Evolutionary conservation across 2,113 vertebrate genomes (phyloP), one percentile per base, ranked within the genome.

Genomic region (Turnix velox): DNA sequence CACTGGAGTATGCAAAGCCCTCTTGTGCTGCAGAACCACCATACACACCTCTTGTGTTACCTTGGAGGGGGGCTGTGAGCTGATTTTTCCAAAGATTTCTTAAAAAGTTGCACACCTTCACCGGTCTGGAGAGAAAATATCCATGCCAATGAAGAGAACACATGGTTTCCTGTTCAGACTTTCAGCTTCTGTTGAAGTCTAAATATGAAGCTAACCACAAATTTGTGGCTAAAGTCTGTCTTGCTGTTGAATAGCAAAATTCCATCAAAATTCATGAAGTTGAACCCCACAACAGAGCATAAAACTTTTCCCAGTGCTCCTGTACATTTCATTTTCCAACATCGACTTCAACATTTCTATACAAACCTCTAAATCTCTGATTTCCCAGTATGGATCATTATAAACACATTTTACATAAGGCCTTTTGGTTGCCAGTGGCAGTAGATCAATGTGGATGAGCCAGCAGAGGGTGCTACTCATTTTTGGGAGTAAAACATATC

Each of bases 401-500:
- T 18, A 7, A 3, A 74, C 12, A 7, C 12, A 72, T 91, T 81
- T 81, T 48, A 23, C 3, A 66, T 30, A 58, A 39, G 7, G 12
- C 6, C 9, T 84, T 48, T 49, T 48, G 80, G 24, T 25, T 62
- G 35, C 14, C 1, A 1, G 15, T 15, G 52, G 31, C 8, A 37
- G 17, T 33, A 63, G 52, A 39, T 37, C 66, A 72, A 55, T 58
- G n/a, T 62, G 27, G 30, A 58, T 27, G 46, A 22, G 42, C 84
- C 92, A 88, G 69, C 17, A 92, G 94, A 91, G 88, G 88, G 92
- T 69, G 81, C 69, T 62, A 69, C 84, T 58, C 79, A 58, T 92
- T 87, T 84, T 62, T 84, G 33, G 17, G 81, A 89, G 61, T 73
- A 69, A 59, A 94, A 58, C 1, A 2, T n/a, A 54, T 73, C 30